These are phyloP conservation scores for Daubentonia madagascariensis DNA, from an alignment of 2,113 vertebrate species.

Conservation along the genomic window DNA sequence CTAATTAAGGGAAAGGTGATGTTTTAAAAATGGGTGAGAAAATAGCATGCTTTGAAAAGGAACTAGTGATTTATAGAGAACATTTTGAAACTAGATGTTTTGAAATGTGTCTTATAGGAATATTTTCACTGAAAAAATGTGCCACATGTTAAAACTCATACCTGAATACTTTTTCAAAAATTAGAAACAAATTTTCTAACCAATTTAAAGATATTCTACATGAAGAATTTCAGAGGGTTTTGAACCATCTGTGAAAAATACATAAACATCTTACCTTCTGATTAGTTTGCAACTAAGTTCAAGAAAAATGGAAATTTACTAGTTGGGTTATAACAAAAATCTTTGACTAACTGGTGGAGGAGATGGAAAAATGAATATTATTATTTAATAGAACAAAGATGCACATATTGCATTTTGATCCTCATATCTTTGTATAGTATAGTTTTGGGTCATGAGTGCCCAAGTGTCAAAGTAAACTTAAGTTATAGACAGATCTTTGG, in stretches of 20 bases:
- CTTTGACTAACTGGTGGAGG: background rate
- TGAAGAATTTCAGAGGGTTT: background rate
- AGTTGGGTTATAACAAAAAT: background rate
- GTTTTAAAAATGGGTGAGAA: background rate
- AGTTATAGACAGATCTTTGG: background rate
- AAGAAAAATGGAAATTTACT: background rate
- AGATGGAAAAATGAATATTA: background rate
- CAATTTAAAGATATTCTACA: background rate
- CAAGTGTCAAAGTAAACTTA: background rate
- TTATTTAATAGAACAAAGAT: background rate
- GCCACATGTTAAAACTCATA: background rate
- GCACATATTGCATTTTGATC: background rate
- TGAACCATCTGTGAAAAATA: background rate
- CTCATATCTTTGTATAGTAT: background rate
- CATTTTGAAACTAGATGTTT: background rate
- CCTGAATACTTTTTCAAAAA: background rate
- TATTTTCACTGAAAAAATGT: background rate
- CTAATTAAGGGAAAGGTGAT: background rate
- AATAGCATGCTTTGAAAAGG: background rate
- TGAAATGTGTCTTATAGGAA: background rate
- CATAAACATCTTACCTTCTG: background rate
- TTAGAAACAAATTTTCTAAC: background rate
- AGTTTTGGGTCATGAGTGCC: background rate
- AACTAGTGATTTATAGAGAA: background rate
- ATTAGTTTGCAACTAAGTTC: background rate